Base-by-base conservation (phyloP, 2,888 invertebrate genomes). In the Tipula lateralis region DNA sequence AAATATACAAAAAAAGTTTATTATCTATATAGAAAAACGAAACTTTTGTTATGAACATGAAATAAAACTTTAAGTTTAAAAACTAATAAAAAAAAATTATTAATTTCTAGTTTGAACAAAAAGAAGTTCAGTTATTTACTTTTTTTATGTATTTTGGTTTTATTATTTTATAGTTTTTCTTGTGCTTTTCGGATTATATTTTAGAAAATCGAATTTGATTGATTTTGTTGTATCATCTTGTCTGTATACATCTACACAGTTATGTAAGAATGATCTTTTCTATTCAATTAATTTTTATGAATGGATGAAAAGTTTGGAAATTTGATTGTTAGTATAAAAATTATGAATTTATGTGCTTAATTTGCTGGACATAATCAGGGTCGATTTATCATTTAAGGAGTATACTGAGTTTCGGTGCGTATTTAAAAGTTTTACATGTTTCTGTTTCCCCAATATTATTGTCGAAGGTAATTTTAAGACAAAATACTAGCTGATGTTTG, bases 41-140 rank as follows among this genome's bases (percentile, higher is more conserved):
- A 66, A 66, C 66, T 66, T 66, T 66, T 66, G 24, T 66, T 66
- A 66, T 66, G 66, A 66, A 66, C 66, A 66, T 66, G 66, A 16
- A 44, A 39, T 39, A 50, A 66, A 66, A 66, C 13, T 66, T 66
- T 66, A 66, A 66, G 66, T 66, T 66, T 66, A 66, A 66, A 66
- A 66, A 66, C 66, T 66, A 66, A 66, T 66, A 66, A 66, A 66
- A 66, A 66, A 50, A 66, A 66, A 66, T 1, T 66, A 66, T 66
- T 66, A 66, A 66, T 66, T 66, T 66, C 24, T 66, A 66, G 24
- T 66, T 24, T 66, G 24, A 24, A 66, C 19, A 24, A 66, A 66
- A 66, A 12, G 1, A 24, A 66, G 4, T 66, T 66, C 24, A 24
- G 24, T 66, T 66, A 66, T 66, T 66, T 66, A 66, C 24, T 66